A percentile compares a stretch with the other conserved stretches of the same genome.
Conservation (phyloP, 1,140 invertebrate species). For the Dolichoris vasculosae region DNA sequence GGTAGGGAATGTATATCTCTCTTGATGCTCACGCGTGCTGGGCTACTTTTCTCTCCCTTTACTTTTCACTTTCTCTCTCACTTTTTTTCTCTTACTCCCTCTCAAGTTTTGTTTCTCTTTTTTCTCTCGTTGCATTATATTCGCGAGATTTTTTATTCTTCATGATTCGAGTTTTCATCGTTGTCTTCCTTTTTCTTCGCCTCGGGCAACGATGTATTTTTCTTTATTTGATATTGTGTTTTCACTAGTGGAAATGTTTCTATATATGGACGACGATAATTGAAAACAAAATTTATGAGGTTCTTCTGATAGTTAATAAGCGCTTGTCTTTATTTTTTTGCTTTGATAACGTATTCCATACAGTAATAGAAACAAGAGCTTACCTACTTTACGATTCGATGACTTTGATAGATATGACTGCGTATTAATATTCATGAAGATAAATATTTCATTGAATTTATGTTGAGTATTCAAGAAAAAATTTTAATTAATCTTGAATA, state of each 20-base stretch:
- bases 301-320: conserved; percentile 13
- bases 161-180: neutral
- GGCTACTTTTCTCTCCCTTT: conserved; percentile 2
- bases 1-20: conserved; percentile 31
- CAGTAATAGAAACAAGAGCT: neutral
- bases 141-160: conserved; percentile 37
- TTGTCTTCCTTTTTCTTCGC: conserved; percentile 15
- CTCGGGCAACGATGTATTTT: neutral
- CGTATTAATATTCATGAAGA: conserved; percentile 5
- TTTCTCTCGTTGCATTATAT: conserved; percentile 31
- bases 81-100: neutral
- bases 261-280: conserved; percentile 20
- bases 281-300: conserved; percentile 44
- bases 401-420: neutral
- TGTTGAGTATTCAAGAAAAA: neutral
- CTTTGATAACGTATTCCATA: neutral
- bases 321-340: conserved; percentile 5
- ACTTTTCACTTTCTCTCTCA: conserved; percentile 2
- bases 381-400: neutral
- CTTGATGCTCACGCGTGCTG: neutral
- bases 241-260: neutral
- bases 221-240: conserved; percentile 41
- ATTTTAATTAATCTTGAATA: neutral
- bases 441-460: neutral
- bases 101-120: too few species aligned